These are phyloP conservation scores for Electrona antarctica DNA, from an alignment of 2,113 vertebrate species.

Conservation along the genomic window DNA sequence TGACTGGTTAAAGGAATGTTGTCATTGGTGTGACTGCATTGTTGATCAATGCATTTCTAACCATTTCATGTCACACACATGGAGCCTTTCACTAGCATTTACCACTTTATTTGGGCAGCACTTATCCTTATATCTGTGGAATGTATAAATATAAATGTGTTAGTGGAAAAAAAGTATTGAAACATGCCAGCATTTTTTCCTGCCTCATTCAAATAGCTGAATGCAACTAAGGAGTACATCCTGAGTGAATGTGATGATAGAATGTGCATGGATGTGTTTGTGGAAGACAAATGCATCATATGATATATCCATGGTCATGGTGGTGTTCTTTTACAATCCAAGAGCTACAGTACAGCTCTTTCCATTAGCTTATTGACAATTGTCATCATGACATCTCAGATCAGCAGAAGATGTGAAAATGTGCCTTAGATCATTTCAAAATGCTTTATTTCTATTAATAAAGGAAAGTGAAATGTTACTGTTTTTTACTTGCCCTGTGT, in stretches of 20 bases:
- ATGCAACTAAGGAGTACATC: slow-evolving; percentile 1
- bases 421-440: slow-evolving; percentile 58
- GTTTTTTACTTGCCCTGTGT: background rate
- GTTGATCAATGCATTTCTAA: slow-evolving; percentile 15
- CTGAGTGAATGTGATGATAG: slow-evolving; percentile 29
- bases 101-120: slow-evolving; percentile 1
- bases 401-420: slow-evolving; percentile 32
- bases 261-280: slow-evolving; percentile 12
- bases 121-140: slow-evolving; percentile 7
- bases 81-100: slow-evolving; percentile 8
- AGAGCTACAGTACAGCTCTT: slow-evolving; percentile 6
- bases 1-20: background rate
- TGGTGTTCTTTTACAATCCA: slow-evolving; percentile 18
- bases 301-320: background rate
- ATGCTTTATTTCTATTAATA: slow-evolving; percentile 54
- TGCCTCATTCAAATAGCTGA: slow-evolving; percentile 1
- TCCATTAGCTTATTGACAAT: slow-evolving; percentile 49
- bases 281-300: slow-evolving; percentile 11
- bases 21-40: slow-evolving; percentile 8
- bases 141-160: background rate
- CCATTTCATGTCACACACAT: slow-evolving; percentile 11
- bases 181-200: slow-evolving; percentile 1
- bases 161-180: slow-evolving; percentile 6
- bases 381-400: slow-evolving; percentile 26
- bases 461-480: slow-evolving; percentile 29